Evolutionary conservation across 2,113 vertebrate species (phyloP).

Genomic region (Megaceryle maxima): DNA sequence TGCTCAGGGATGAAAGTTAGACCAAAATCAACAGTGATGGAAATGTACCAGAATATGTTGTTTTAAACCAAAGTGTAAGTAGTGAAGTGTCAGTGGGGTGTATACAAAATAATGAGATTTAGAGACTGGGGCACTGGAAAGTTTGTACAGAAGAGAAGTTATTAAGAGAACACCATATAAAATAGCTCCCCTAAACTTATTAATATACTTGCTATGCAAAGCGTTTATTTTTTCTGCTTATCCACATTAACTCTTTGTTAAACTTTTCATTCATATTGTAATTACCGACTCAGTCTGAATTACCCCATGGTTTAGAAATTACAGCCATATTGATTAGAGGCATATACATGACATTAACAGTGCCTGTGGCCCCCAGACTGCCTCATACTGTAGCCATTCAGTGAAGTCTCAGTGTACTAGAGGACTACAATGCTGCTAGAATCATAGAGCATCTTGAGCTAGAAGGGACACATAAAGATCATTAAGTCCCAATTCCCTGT

Average conservation of each 20-base stretch:
- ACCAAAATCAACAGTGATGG: background rate
- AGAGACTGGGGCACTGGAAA: background rate
- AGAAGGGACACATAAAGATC: background rate
- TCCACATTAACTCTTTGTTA: background rate
- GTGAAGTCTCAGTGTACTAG: background rate
- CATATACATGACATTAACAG: background rate
- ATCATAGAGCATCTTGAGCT: background rate
- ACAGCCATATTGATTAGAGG: background rate
- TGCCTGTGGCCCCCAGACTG: background rate
- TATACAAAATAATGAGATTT: background rate
- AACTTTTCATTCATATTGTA: background rate
- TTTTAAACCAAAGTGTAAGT: background rate
- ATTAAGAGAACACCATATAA: background rate
- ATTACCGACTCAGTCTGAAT: background rate
- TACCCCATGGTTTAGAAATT: background rate
- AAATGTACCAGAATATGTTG: background rate
- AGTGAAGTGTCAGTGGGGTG: background rate
- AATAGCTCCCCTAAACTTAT: background rate
- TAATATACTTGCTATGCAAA: background rate
- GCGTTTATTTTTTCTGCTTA: background rate
- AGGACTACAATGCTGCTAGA: background rate
- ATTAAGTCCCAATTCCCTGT: background rate
- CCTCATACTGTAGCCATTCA: background rate
- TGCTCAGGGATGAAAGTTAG: background rate
- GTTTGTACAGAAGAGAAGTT: background rate